These are phyloP conservation scores for Patella caerulea DNA, from an alignment of 2,888 invertebrate genomes.

Conservation along the genomic window DNA sequence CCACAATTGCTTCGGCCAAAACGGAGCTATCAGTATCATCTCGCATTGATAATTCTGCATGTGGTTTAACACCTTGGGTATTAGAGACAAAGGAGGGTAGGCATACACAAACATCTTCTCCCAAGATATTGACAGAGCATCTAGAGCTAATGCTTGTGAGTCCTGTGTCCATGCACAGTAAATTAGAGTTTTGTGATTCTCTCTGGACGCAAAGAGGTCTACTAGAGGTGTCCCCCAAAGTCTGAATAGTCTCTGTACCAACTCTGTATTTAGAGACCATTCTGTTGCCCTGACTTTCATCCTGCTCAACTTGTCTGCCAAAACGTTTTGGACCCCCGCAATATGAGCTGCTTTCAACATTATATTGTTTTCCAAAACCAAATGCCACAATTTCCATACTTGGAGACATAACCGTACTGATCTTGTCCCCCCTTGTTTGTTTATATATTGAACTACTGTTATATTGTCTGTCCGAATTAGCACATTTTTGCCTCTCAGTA, in stretches of 20 bases:
- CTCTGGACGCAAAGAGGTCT: constrained; percentile 25
- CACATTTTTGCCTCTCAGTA: constrained; percentile 5
- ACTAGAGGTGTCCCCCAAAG: constrained; percentile 17
- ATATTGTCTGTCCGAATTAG: constrained; percentile 20
- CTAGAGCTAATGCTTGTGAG: constrained; percentile 18
- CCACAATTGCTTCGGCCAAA: constrained; percentile 24
- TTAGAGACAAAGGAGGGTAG: background rate
- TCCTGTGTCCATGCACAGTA: constrained; percentile 20
- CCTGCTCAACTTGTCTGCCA: constrained; percentile 32
- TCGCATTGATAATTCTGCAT: constrained; percentile 21
- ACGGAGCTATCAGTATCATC: background rate
- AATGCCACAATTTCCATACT: constrained; percentile 21
- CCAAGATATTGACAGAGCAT: constrained; percentile 28
- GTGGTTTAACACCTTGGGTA: background rate
- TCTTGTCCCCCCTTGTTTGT: background rate
- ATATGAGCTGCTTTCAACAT: too few relatives aligned
- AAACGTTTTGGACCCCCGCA: constrained; percentile 26
- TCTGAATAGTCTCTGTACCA: constrained; percentile 17
- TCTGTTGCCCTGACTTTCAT: constrained; percentile 33
- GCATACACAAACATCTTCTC: constrained; percentile 25
- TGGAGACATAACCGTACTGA: background rate
- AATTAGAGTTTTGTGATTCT: constrained; percentile 20
- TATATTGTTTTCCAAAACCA: too few relatives aligned
- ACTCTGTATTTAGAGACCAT: background rate
- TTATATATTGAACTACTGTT: constrained; percentile 8